These are phyloP conservation scores for Trichomalopsis sarcophagae DNA, from an alignment of 1,140 invertebrate species.

Conservation along the genomic window DNA sequence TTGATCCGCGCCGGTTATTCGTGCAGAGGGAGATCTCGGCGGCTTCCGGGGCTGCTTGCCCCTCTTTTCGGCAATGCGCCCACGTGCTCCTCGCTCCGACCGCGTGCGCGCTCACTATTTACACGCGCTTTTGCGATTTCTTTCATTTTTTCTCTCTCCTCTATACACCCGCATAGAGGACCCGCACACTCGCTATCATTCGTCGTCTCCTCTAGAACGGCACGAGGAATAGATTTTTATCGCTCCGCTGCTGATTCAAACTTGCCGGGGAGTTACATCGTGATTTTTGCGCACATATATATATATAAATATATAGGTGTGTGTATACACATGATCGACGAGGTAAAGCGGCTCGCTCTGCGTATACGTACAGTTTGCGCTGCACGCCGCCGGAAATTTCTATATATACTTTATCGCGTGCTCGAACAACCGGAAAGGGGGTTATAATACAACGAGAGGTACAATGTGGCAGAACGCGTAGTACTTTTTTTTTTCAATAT, in stretches of 20 bases:
- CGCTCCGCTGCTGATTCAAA: neutral
- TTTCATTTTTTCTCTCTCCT: neutral
- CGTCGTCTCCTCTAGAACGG: too few relatives aligned
- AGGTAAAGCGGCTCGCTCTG: neutral
- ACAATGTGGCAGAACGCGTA: too few relatives aligned
- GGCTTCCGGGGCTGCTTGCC: neutral
- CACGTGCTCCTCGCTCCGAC: neutral
- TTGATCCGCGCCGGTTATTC: constrained; percentile 48
- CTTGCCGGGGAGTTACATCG: too few relatives aligned
- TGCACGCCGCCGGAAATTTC: constrained; percentile 6
- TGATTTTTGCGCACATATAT: too few relatives aligned
- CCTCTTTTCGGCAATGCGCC: neutral
- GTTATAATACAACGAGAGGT: too few relatives aligned
- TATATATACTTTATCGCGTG: neutral
- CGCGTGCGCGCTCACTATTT: neutral
- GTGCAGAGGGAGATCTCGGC: neutral
- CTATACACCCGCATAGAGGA: too few relatives aligned
- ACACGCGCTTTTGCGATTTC: too few relatives aligned
- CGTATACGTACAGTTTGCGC: constrained; percentile 1
- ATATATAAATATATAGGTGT: neutral
- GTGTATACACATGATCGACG: neutral
- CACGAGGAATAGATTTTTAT: too few relatives aligned
- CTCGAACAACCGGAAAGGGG: too few relatives aligned
- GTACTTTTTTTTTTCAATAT: too few relatives aligned
- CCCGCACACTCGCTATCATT: too few relatives aligned